Evolutionary conservation across 2,113 vertebrate genomes (phyloP), one percentile per base, ranked within the genome.

Genomic region (Gasterosteus aculeatus): DNA sequence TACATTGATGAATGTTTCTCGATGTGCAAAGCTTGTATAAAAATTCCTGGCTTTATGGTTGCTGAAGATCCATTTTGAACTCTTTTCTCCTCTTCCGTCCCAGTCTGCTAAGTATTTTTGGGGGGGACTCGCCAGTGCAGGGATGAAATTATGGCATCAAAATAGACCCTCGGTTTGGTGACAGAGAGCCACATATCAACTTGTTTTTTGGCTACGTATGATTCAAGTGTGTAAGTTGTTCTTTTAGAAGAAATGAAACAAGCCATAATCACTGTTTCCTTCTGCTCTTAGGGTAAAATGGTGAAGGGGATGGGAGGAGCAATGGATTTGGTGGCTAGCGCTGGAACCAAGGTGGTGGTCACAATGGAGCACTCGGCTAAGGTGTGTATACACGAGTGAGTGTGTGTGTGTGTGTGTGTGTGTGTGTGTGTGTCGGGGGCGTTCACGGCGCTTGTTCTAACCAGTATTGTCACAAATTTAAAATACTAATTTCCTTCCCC

Each of bases 261-360:
- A 83, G 39, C 41, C 7, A 18, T 54, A 42, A 14, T 69, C 6
- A 29, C 1, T 73, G 41, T 56, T 64, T 44, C 51, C 22, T 60
- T 88, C 12, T 77, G 0, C 75, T 86, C 89, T 87, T 84, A 99
- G 98, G 97, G 97, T 63, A 99, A 99, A 87, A 98, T 98, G 97
- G 97, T 99, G 83, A 99, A 99, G 90, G 98, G 98, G 85, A 99
- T 99, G 98, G 98, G 98, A 0, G 98, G 98, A 66, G 98, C 98
- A 60, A 99, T 99, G 98, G 98, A 99, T 82, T 93, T 99, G 47
- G 98, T 99, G 72, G 98, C 98, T 63, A 99, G 96, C 7, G 91
- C 95, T 0, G 95, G 95, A 92, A 99, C 97, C 57, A 99, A 97
- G 92, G 98, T 99, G 58, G 97, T 99, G 66, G 96, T 99, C 75